Base-by-base conservation (phyloP, 1,140 invertebrate genomes). In the Drosophila littoralis region DNA sequence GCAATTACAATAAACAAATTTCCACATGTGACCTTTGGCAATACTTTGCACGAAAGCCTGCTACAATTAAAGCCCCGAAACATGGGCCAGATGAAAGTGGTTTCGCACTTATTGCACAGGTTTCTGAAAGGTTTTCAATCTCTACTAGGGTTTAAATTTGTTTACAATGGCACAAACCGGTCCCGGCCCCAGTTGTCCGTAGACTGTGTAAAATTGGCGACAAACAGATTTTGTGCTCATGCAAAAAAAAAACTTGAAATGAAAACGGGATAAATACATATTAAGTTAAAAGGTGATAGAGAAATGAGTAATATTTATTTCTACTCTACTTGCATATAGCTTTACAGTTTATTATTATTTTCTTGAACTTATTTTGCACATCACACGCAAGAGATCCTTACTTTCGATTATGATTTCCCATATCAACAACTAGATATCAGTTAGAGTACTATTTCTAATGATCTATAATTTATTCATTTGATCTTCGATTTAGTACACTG, bases 361-460 rank as follows among this genome's bases (percentile, higher is more conserved):
- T 33, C 43, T 70, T 48, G 9, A 51, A 61, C 45, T 52, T 50
- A 28, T 35, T 36, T 15, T 46, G 42, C 51, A 51, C 42, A 38
- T 61, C 58, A 61, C 55, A 68, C 45, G 60, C 12, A 51, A 68
- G 65, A 68, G 65, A 68, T 68, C 65, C 40, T 79, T 72, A 70
- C 59, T 48, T 68, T 80, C 28, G 46, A 68, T 52, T 48, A 15
- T 38, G 22, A 43, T 45, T 57, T 36, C 32, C 13, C 50, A 59
- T 57, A 66, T 59, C 69, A 79, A 88, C 79, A 75, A 80, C 73
- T 80, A 69, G 52, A 78, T 70, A 78, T 66, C 68, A 52, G 17
- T 68, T 83, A 32, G 13, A 12, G n/a, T 33, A 70, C 52, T 61
- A 61, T 57, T 60, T 64, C 69, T 81, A 77, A 64, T 33, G 52